Evolutionary conservation across 2,113 vertebrate species (phyloP), one percentile per base, ranked within the genome.

Genomic region (Halcyon malimbica): DNA sequence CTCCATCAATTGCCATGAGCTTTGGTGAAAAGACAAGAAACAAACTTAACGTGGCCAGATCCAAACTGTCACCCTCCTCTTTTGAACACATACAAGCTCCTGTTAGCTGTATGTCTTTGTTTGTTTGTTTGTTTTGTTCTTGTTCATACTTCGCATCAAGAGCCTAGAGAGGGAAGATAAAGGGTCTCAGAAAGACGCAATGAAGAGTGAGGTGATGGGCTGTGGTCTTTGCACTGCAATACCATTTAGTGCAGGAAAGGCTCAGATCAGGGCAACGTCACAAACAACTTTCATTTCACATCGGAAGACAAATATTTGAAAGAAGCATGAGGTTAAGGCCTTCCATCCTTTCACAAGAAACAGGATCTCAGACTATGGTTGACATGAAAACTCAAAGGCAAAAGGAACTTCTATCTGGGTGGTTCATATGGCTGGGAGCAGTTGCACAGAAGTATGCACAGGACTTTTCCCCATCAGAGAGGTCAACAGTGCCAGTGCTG

Each of bases 361-460:
- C 6, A 44, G 14, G 24, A 89, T 13, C 18, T 94, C 18, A 51
- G 57, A 24, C 24, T 57, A 4, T 39, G 3, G 5, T 56, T 62
- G 53, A 64, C 7, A 8, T 8, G 11, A 59, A 59, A 90, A 26
- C 8, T 59, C 11, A 70, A 44, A 77, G 63, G 11, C 1, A 2
- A 50, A 62, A 10, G 28, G 13, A 46, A 20, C 42, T 80, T 25
- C 0, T 16, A 25, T 19, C 15, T 42, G 11, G 13, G 21, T 41
- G 16, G 6, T 57, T 39, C 7, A 3, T 24, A 33, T 0, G 2
- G 4, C 33, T 64, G 20, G 18, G 19, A n/a, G 50, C 12, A 67
- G 17, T 14, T 90, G 62, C 28, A 26, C 16, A 35, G 0, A 6
- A 33, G 10, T 26, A 18, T 5, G 5, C 25, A 29, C 1, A 5